Base-by-base conservation (phyloP, 2,888 invertebrate genomes). In the Erebia ligea region DNA sequence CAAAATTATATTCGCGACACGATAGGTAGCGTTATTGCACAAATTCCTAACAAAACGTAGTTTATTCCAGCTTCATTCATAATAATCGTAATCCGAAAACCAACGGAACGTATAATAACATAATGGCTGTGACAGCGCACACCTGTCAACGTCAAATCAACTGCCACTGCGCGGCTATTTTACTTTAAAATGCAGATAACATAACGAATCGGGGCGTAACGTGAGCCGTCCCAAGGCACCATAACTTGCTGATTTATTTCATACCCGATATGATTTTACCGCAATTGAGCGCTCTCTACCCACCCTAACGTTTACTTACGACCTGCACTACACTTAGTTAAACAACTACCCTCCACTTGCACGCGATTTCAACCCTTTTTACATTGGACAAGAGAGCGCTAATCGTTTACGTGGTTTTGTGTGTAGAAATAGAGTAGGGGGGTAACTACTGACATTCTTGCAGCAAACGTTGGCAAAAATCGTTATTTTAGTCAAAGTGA, bases 141-240 rank as follows among this genome's bases (percentile, higher is more conserved):
- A 89, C 86, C 89, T 90, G 90, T 90, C 91, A 90, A 85, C 86
- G 88, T 88, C 87, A 85, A 84, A 81, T 89, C 89, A 87, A 85
- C 82, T 87, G 88, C 88, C 87, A 81, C 71, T 78, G 84, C 84
- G 83, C 75, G 85, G 85, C 86, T 88, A 88, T 90, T 89, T 90
- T 89, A 85, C 89, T 87, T 84, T 84, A 85, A 83, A 89, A 91
- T 90, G 89, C 89, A 91, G 90, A 90, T 88, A 89, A 88, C 89
- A 90, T 88, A 89, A 88, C 89, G 87, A 89, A 88, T 87, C 84
- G 88, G 90, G 90, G 90, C 87, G 91, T 88, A 90, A 90, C 89
- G 80, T 82, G 87, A 90, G 84, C 86, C 84, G 83, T 84, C 85
- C 87, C 85, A 79, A 81, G 83, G 83, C 82, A 84, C 80, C 81